Conservation (phyloP, 2,113 vertebrate genomes). For the Bos javanicus region DNA sequence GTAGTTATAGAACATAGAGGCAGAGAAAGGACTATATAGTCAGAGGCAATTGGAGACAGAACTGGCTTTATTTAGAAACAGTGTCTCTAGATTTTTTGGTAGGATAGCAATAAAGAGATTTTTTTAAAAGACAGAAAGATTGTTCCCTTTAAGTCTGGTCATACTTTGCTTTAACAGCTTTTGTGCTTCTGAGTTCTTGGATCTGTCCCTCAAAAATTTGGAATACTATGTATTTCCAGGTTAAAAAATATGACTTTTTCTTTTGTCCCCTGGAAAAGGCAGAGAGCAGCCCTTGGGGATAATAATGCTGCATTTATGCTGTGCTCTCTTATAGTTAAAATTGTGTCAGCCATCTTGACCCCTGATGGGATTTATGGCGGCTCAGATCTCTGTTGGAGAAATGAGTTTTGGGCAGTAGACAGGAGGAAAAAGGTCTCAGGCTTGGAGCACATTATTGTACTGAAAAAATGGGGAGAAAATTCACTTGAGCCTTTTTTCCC, state of each 20-base stretch:
- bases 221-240: slow-evolving; percentile 6
- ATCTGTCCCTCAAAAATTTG: slow-evolving; percentile 23
- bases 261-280: slow-evolving; percentile 26
- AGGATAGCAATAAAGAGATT: neutral
- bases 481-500: neutral
- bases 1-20: neutral
- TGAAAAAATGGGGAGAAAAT: slow-evolving; percentile 2
- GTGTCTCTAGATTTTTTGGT: neutral
- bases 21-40: neutral
- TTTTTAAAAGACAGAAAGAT: neutral
- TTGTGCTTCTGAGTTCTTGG: slow-evolving; percentile 6
- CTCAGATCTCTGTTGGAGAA: slow-evolving; percentile 53
- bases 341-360: slow-evolving; percentile 38
- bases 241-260: slow-evolving; percentile 1
- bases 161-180: neutral
- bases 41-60: neutral
- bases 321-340: slow-evolving; percentile 51
- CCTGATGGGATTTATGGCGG: slow-evolving; percentile 34
- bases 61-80: neutral
- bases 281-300: neutral
- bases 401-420: neutral
- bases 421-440: slow-evolving; percentile 22
- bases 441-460: slow-evolving; percentile 45
- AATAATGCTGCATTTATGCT: slow-evolving; percentile 49
- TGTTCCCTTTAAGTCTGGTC: neutral